Evolutionary conservation across 2,113 vertebrate genomes (phyloP).

Genomic region (Collichthys lucidus): DNA sequence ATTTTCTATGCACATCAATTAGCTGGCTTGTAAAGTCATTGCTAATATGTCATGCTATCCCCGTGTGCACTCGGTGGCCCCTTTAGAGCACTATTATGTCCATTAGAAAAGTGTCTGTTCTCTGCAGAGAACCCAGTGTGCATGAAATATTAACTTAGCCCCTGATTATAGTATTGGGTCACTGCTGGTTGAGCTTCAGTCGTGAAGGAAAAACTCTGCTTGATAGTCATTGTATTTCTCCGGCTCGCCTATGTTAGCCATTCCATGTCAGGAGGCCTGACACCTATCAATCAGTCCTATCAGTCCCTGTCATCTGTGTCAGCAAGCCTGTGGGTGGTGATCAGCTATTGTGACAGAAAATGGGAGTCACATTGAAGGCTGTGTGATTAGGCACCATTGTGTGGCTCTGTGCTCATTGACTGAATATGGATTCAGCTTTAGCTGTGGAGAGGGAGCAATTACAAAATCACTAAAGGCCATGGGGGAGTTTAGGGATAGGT

Average conservation of each 20-base stretch:
- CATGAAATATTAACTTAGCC: conserved; percentile 75
- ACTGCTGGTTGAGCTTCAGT: conserved; percentile 39
- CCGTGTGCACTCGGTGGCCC: conserved; percentile 47
- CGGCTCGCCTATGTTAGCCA: conserved; percentile 9
- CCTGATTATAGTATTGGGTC: conserved; percentile 48
- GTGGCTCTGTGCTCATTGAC: conserved; percentile 63
- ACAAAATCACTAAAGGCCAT: conserved; percentile 64
- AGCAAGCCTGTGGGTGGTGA: conserved; percentile 46
- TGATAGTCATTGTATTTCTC: conserved; percentile 13
- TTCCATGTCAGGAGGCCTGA: conserved; percentile 52
- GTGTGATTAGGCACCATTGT: conserved; percentile 61
- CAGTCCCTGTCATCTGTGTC: conserved; percentile 56
- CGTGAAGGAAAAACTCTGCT: conserved; percentile 28
- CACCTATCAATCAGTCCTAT: conserved; percentile 69
- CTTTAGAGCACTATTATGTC: conserved; percentile 60
- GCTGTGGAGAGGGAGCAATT: conserved; percentile 64
- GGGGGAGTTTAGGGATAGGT: conserved; percentile 53
- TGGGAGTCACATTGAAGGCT: conserved; percentile 52
- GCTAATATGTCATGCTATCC: conserved; percentile 66
- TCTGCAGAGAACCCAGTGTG: conserved; percentile 41
- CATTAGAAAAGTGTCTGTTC: conserved; percentile 69
- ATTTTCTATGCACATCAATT: conserved; percentile 65
- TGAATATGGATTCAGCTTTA: conserved; percentile 74
- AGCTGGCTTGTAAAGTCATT: conserved; percentile 69
- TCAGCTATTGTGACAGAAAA: conserved; percentile 66